Conservation (phyloP, 1,140 invertebrate species). For the Aphaenogaster rudis region DNA sequence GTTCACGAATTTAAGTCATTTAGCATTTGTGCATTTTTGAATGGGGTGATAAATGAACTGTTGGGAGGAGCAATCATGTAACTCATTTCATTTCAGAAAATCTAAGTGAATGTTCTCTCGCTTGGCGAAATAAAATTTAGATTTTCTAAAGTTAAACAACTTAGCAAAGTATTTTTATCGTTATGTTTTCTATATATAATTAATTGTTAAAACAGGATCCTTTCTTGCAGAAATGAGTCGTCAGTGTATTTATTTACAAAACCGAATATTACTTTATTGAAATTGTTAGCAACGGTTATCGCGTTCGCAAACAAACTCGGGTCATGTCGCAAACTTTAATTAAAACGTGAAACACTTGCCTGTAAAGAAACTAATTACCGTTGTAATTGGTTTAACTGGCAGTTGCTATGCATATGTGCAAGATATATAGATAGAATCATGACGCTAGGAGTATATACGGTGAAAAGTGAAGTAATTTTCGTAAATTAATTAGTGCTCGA, state of each 20-base stretch:
- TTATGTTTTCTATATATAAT: not conserved
- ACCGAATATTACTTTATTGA: slow-evolving; percentile 28
- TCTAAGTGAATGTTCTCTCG: not conserved
- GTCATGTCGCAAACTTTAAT: slow-evolving; percentile 42
- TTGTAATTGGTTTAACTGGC: slow-evolving; percentile 46
- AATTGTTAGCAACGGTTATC: slow-evolving; percentile 10
- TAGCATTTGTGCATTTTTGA: slow-evolving; percentile 12
- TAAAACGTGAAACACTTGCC: slow-evolving; percentile 20
- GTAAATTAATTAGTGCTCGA: slow-evolving; percentile 7
- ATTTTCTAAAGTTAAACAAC: not conserved
- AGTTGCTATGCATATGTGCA: not conserved
- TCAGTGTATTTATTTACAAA: not conserved
- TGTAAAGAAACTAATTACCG: slow-evolving; percentile 48
- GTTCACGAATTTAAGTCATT: slow-evolving; percentile 17
- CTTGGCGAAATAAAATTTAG: not conserved
- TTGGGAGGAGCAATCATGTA: not conserved
- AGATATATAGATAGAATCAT: slow-evolving; percentile 8
- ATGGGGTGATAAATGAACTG: not conserved
- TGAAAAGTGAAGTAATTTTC: slow-evolving; percentile 2
- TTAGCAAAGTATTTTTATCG: not conserved
- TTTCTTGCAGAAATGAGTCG: not conserved
- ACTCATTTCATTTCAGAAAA: not conserved
- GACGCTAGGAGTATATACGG: not conserved
- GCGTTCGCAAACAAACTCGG: not conserved
- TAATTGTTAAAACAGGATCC: slow-evolving; percentile 15